phyloP scores from a whole-genome alignment of 2,888 invertebrate genomes.

The Ochlodes sylvanus region DNA sequence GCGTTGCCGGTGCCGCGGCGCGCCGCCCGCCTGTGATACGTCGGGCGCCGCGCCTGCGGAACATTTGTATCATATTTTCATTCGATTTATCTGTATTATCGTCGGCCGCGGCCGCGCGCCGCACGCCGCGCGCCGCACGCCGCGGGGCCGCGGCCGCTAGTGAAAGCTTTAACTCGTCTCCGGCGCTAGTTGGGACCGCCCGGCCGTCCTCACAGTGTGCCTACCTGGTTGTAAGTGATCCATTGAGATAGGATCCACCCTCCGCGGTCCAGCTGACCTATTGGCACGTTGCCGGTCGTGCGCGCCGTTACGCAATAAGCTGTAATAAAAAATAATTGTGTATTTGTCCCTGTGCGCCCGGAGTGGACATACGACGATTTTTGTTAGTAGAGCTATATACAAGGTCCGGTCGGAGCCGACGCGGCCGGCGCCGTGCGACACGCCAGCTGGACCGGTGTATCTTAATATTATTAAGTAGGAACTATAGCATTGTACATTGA shows the following conservation, averaged over 20 bases:
- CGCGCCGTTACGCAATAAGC: no score
- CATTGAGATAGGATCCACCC: constrained; percentile 42
- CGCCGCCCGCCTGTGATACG: constrained; percentile 25
- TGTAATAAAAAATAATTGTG: no score
- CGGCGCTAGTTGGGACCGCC: constrained; percentile 61
- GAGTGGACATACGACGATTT: no score
- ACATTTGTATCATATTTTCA: constrained; percentile 12
- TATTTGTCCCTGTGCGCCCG: no score
- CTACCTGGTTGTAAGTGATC: constrained; percentile 50
- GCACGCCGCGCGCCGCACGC: no score
- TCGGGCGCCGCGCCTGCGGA: constrained; percentile 15
- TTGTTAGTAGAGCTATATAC: no score
- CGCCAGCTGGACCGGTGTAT: constrained; percentile 50
- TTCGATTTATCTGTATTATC: constrained; percentile 16
- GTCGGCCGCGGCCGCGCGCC: no score
- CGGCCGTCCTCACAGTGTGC: constrained; percentile 74
- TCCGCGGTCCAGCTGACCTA: constrained; percentile 50
- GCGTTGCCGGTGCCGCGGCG: not conserved
- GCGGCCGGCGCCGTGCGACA: not conserved
- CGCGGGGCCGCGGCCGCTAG: not conserved
- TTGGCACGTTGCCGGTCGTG: not conserved
- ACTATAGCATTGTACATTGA: constrained; percentile 39
- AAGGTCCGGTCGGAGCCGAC: no score
- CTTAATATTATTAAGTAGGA: constrained; percentile 44
- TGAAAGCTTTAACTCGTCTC: constrained; percentile 43